These are phyloP conservation scores for Lacanobia oleracea DNA, from an alignment of 2,888 invertebrate genomes.

Conservation along the genomic window DNA sequence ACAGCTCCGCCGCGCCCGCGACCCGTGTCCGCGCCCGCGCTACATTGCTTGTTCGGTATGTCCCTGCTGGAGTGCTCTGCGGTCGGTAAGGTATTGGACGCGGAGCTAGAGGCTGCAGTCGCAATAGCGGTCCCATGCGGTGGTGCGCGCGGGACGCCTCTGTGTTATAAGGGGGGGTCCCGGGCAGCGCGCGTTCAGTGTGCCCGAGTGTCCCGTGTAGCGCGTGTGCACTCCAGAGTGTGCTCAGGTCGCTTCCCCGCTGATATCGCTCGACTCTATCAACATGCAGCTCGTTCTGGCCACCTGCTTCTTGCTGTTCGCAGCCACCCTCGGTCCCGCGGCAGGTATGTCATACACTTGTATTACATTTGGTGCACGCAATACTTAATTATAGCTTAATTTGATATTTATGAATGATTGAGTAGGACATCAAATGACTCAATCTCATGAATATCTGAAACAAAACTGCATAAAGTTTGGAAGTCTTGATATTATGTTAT, in stretches of 20 bases:
- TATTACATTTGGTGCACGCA: slow-evolving; percentile 19
- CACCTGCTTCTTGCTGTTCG: slow-evolving; percentile 89
- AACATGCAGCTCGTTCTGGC: slow-evolving; percentile 89
- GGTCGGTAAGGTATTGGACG: slow-evolving; percentile 76
- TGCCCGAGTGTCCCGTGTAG: slow-evolving; percentile 89
- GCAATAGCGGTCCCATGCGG: slow-evolving; percentile 76
- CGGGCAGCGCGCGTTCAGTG: slow-evolving; percentile 89
- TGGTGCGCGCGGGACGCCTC: slow-evolving; percentile 87
- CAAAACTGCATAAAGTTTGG: neutral
- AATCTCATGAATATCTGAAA: slow-evolving; percentile 15
- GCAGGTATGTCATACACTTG: slow-evolving; percentile 86
- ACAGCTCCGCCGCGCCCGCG: slow-evolving; percentile 58
- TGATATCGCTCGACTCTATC: slow-evolving; percentile 72
- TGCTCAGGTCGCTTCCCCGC: slow-evolving; percentile 73
- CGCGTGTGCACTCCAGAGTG: slow-evolving; percentile 84
- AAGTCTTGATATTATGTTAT: neutral
- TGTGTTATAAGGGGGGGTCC: slow-evolving; percentile 89
- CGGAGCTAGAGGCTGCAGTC: slow-evolving; percentile 67
- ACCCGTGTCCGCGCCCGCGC: slow-evolving; percentile 49
- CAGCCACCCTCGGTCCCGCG: slow-evolving; percentile 87
- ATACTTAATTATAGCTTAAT: neutral
- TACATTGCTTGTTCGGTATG: slow-evolving; percentile 72
- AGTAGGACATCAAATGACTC: neutral
- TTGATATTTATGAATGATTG: slow-evolving; percentile 4
- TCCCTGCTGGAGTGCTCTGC: slow-evolving; percentile 39